A percentile compares a stretch with the other conserved stretches of the same genome.
Conservation (phyloP, 23 tunicate genomes). For the Oikopleura dioica region DNA sequence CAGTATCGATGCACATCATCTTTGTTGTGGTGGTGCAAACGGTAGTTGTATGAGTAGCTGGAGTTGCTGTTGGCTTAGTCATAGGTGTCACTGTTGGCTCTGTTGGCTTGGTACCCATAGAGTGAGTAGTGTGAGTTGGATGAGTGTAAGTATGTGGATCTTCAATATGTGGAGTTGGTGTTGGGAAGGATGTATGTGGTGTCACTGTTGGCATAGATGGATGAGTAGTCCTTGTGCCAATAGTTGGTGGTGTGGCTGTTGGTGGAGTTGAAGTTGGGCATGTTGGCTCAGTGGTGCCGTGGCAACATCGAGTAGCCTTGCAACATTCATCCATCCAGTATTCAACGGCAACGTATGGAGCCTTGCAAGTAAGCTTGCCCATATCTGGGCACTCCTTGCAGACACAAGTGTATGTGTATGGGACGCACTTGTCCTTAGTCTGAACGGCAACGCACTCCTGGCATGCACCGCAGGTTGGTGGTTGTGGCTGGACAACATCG, state of each 20-base stretch:
- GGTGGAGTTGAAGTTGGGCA: not conserved
- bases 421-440: not conserved
- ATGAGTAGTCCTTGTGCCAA: not conserved
- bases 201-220: not conserved
- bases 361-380: not conserved
- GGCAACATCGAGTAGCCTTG: too few relatives aligned
- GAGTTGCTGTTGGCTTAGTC: not conserved
- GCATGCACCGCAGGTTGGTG: not conserved
- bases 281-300: not conserved
- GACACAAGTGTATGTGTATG: not conserved
- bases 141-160: not conserved
- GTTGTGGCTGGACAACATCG: not conserved
- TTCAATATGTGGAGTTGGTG: not conserved
- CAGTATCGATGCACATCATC: not conserved
- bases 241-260: not conserved
- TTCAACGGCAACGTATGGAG: too few relatives aligned
- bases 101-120: too few relatives aligned
- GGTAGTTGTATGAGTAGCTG: not conserved
- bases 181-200: not conserved
- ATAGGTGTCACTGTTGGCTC: too few relatives aligned
- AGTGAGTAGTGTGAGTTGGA: too few relatives aligned
- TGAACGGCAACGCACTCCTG: not conserved
- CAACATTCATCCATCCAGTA: too few relatives aligned
- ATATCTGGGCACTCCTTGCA: not conserved
- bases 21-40: not conserved